Evolutionary conservation across 1,140 invertebrate species (phyloP), one percentile per base, ranked within the genome.

Genomic region (Pachypeltis micranthus): DNA sequence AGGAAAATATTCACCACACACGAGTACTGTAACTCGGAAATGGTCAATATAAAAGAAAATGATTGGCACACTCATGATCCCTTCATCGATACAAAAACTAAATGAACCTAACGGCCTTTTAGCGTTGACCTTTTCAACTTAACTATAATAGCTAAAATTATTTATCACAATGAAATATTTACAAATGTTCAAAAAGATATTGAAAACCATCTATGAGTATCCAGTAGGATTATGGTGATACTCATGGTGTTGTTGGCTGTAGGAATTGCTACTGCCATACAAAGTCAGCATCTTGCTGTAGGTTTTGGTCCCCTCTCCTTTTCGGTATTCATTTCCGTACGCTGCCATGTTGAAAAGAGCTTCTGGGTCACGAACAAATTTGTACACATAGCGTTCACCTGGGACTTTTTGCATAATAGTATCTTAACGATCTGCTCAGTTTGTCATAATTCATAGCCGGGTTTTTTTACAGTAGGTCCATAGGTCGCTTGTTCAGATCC

Each of bases 401-500:
- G 80, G 67, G 16, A 39, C 16, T 93, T 74, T 96, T 96, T 74
- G 96, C 93, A 73, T 97, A 97, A 71, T 97, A 97, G 70, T 97
- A 96, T 10, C 93, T 80, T 7, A 96, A 77, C 0, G 93, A 96
- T 0, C 93, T 78, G 61, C 91, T 94, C 10, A 97, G 74, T 74
- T 96, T 97, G 74, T 97, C 93, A 72, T 97, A 96, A 76, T 96
- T 97, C 93, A 96, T 96, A 0, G 92, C 92, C 0, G 93, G 93
- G 2, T 93, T 78, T 74, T 96, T 91, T 72, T 91, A n/a, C n/a
- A n/a, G n/a, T n/a, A n/a, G n/a, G n/a, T n/a, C n/a, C n/a, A n/a
- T n/a, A n/a, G n/a, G n/a, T n/a, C n/a, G n/a, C n/a, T n/a, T n/a
- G n/a, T n/a, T n/a, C n/a, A n/a, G n/a, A n/a, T n/a, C n/a, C n/a